Conservation (phyloP, 1,140 invertebrate species). For the Micrasema longulum region DNA sequence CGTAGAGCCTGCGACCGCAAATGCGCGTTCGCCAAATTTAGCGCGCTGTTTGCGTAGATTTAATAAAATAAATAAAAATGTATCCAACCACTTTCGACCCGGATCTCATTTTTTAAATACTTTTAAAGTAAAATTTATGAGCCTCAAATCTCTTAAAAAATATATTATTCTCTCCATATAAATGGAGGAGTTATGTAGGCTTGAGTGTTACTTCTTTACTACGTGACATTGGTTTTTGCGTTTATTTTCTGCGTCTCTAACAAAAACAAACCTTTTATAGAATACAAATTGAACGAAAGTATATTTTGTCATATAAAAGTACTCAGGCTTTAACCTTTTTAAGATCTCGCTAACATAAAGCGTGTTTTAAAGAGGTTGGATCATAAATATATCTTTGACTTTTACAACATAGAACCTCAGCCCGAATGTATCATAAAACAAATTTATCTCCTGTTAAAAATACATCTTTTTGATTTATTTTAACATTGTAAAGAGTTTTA, state of each 20-base stretch:
- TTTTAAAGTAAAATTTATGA: conserved; percentile 4
- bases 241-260: background rate
- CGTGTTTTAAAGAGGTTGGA: background rate
- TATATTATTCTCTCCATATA: conserved; percentile 3
- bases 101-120: background rate
- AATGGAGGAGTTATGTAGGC: background rate
- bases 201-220: background rate
- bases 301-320: conserved; percentile 16
- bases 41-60: no score
- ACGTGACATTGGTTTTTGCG: background rate
- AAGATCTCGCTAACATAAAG: background rate
- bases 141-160: background rate
- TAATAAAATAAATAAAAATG: no score
- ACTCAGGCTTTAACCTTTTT: conserved; percentile 2
- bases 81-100: no score
- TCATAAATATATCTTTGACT: background rate
- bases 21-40: no score
- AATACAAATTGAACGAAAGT: conserved; percentile 1
- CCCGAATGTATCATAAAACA: no score
- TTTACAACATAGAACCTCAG: no score
- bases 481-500: no score
- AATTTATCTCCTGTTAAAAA: no score
- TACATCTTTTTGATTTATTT: no score
- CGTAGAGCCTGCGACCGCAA: no score
- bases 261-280: background rate